Percentiles rank a stretch among this genome's conserved stretches.
Evolutionary conservation across 2,888 invertebrate genomes (phyloP).

Genomic region (Synanthedon andrenaeformis): DNA sequence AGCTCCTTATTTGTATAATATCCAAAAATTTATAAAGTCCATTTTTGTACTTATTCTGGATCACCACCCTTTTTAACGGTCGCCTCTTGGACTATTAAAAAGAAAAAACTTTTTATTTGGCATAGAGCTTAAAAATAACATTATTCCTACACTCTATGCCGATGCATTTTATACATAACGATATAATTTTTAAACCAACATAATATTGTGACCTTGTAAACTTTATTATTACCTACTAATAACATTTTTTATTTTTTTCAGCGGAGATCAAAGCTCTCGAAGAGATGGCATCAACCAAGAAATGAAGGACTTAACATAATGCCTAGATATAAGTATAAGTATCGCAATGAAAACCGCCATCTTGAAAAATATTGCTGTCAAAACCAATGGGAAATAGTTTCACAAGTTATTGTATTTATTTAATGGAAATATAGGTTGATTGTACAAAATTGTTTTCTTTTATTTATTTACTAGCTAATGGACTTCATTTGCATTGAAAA

Average conservation of each 20-base stretch:
- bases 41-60: too few relatives aligned
- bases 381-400: slow-evolving; percentile 16
- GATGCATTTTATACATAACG: too few relatives aligned
- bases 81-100: too few relatives aligned
- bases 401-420: slow-evolving; percentile 36
- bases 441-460: slow-evolving; percentile 9
- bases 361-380: slow-evolving; percentile 23
- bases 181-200: too few relatives aligned
- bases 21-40: too few relatives aligned
- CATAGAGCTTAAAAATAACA: too few relatives aligned
- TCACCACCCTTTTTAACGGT: too few relatives aligned
- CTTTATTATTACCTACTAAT: background rate
- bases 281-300: slow-evolving; percentile 36
- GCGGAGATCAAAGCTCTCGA: slow-evolving; percentile 57
- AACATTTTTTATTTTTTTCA: slow-evolving; percentile 29
- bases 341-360: slow-evolving; percentile 29
- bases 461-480: slow-evolving; percentile 9
- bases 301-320: slow-evolving; percentile 21
- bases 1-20: too few relatives aligned
- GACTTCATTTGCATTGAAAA: too few relatives aligned
- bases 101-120: too few relatives aligned
- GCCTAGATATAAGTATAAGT: slow-evolving; percentile 43
- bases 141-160: too few relatives aligned
- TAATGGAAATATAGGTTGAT: slow-evolving; percentile 41
- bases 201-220: too few relatives aligned